Evolutionary conservation across 2,113 vertebrate species (phyloP).

Genomic region (Phyllostomus discolor): DNA sequence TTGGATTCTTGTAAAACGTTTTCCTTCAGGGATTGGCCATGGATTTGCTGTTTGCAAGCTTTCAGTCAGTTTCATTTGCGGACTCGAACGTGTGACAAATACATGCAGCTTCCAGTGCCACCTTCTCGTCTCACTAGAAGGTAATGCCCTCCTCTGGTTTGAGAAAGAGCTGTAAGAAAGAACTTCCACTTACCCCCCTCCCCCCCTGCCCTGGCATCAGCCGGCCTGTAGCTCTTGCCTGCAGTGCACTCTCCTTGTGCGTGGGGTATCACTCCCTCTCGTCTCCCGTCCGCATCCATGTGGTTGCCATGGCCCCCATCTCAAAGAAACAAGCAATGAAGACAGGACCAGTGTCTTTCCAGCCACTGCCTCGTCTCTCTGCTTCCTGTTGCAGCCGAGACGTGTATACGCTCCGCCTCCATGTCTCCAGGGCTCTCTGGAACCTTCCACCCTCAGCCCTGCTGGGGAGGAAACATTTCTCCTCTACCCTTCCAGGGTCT

Average conservation of each 20-base stretch:
- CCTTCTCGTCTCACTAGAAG: background rate
- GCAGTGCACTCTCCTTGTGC: too few relatives aligned
- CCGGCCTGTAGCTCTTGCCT: background rate
- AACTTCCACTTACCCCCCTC: background rate
- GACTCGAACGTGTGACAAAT: background rate
- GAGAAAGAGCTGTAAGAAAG: background rate
- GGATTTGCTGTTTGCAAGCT: background rate
- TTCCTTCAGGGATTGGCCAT: background rate
- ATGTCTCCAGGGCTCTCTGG: background rate
- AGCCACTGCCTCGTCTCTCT: background rate
- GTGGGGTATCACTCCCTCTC: background rate
- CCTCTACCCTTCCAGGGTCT: background rate
- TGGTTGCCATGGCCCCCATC: background rate
- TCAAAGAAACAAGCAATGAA: background rate
- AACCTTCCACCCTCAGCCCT: background rate
- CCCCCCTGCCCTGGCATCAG: fast-evolving
- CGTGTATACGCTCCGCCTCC: background rate
- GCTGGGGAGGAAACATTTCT: background rate
- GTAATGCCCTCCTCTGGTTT: background rate
- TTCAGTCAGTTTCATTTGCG: background rate
- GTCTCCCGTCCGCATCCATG: background rate
- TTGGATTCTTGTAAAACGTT: background rate
- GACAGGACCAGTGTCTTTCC: background rate
- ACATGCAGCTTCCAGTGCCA: background rate
- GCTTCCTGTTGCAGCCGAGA: background rate